Evolutionary conservation across 2,797 vertebrate species (phyloP).

Genomic region (Australoheros facetus): DNA sequence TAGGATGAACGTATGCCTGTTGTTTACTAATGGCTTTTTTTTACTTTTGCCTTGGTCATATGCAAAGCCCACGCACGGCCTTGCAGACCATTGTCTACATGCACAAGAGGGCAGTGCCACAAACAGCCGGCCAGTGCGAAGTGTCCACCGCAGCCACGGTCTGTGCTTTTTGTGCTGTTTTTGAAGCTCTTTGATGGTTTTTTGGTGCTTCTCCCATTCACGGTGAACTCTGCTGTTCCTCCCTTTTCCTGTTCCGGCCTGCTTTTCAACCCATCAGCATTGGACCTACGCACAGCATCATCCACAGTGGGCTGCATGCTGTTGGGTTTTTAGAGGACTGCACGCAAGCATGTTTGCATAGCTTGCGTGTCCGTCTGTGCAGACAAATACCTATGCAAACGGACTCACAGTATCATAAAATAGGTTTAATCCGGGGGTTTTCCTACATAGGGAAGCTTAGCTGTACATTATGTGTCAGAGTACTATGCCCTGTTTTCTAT

Average conservation of each 20-base stretch:
- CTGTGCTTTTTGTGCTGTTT: too few relatives aligned
- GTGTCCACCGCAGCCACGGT: too few relatives aligned
- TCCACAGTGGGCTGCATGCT: background rate
- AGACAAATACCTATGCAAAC: background rate
- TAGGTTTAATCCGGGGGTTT: background rate
- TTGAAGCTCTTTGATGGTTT: too few relatives aligned
- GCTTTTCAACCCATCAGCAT: too few relatives aligned
- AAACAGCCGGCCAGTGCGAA: too few relatives aligned
- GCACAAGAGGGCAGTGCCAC: too few relatives aligned
- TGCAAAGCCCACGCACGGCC: too few relatives aligned
- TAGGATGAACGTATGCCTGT: too few relatives aligned
- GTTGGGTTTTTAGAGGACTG: background rate
- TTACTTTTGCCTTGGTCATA: too few relatives aligned
- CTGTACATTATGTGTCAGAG: background rate
- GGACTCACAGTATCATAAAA: background rate
- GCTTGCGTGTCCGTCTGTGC: background rate
- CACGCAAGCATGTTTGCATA: background rate
- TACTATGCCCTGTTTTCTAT: background rate
- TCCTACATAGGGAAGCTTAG: background rate
- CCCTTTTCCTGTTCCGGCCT: background rate
- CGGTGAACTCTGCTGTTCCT: background rate
- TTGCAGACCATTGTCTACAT: too few relatives aligned
- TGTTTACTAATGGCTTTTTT: too few relatives aligned
- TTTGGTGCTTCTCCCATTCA: background rate
- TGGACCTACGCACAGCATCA: too few relatives aligned